Conservation (phyloP, 2,797 vertebrate species). For the Apogon hyalosoma region DNA sequence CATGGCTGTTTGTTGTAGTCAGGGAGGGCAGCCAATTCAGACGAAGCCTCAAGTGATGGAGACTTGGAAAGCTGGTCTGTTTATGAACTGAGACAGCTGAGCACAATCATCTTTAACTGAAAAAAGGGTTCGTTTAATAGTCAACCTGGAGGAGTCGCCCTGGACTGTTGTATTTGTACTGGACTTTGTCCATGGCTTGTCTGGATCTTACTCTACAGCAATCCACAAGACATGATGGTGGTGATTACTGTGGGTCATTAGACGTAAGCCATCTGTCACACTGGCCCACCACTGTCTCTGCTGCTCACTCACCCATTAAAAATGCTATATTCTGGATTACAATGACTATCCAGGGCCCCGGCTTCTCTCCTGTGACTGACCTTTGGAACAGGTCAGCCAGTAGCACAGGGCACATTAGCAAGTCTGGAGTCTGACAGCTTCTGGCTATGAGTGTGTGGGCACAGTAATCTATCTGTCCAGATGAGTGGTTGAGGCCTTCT, state of each 20-base stretch:
- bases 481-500: slow-evolving; percentile 41
- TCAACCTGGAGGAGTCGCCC: not conserved
- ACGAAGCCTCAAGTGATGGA: not conserved
- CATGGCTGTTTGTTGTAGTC: not conserved
- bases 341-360: slow-evolving; percentile 20
- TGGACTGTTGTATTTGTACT: slow-evolving; percentile 29
- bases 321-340: slow-evolving; percentile 23
- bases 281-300: slow-evolving; percentile 19
- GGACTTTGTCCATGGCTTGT: slow-evolving; percentile 19
- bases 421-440: slow-evolving; percentile 35
- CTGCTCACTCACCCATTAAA: slow-evolving; percentile 32
- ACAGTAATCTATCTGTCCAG: slow-evolving; percentile 45
- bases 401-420: slow-evolving; percentile 31
- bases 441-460: slow-evolving; percentile 38
- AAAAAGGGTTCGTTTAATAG: slow-evolving; percentile 13
- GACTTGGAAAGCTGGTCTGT: slow-evolving; percentile 5
- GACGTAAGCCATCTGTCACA: slow-evolving; percentile 39
- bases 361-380: slow-evolving; percentile 36
- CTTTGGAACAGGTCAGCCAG: slow-evolving; percentile 38
- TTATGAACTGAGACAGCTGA: slow-evolving; percentile 3
- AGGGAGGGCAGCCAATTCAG: not conserved
- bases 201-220: slow-evolving; percentile 17
- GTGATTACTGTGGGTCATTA: slow-evolving; percentile 42
- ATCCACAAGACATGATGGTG: slow-evolving; percentile 13
- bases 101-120: slow-evolving; percentile 8